Evolutionary conservation across 2,113 vertebrate genomes (phyloP).

Genomic region (Tympanuchus pallidicinctus): DNA sequence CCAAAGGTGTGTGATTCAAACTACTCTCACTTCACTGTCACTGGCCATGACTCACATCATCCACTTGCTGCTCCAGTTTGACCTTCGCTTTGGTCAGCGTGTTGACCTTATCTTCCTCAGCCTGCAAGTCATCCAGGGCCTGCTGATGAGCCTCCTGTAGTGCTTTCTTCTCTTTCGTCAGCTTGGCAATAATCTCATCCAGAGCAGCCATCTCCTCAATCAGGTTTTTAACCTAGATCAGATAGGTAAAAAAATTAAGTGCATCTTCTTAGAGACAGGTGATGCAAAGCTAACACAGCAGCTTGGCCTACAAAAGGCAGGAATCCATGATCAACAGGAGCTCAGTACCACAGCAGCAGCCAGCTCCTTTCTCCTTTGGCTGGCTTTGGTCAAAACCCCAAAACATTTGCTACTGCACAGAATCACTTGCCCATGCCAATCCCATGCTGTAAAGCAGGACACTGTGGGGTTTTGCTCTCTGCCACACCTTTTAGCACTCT

Average conservation of each 20-base stretch:
- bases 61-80: constrained; percentile 94
- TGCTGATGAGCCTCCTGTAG: constrained; percentile 93
- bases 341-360: background rate
- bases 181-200: constrained; percentile 88
- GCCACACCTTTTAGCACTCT: background rate
- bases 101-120: constrained; percentile 93
- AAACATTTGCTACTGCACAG: background rate
- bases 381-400: background rate
- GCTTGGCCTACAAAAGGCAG: background rate
- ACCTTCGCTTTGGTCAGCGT: constrained; percentile 89
- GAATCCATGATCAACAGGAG: background rate
- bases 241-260: background rate
- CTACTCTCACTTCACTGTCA: background rate
- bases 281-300: background rate
- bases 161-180: constrained; percentile 93
- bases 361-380: background rate
- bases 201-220: constrained; percentile 91
- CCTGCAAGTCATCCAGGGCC: constrained; percentile 91
- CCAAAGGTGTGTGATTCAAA: background rate
- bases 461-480: background rate
- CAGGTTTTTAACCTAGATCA: constrained; percentile 91
- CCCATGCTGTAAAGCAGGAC: background rate
- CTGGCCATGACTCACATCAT: constrained; percentile 86
- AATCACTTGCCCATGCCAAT: rapidly evolving
- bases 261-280: background rate